Base-by-base conservation (phyloP, 2,113 vertebrate genomes). In the Gambusia holbrooki region DNA sequence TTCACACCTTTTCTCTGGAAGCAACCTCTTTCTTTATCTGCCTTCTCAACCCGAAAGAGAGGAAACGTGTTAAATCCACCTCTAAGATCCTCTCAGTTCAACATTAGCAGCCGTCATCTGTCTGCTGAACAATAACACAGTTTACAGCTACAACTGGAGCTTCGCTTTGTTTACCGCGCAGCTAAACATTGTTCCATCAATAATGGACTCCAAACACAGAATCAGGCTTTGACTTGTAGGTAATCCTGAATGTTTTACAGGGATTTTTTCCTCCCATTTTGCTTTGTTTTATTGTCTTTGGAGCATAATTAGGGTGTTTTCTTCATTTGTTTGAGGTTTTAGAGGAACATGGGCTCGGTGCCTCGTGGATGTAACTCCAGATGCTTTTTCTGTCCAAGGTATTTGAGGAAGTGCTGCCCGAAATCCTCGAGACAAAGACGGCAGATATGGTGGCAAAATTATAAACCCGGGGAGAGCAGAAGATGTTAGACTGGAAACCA, bases 291-390 rank as follows among this genome's bases (percentile, higher is more conserved):
- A 90, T 94, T 93, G 89, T 93, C 83, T 88, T 29, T 25, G 73
- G 79, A 89, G 83, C 80, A 92, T 93, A 93, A 94, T 90, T 88
- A 74, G 82, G 88, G 84, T 64, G 85, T 92, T 84, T 82, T 48
- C 77, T 84, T 87, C 77, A 80, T 93, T 92, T 92, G 93, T 92
- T 86, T 82, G 77, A 86, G 91, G 88, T 89, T 93, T 94, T 88
- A 87, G 83, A 89, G 82, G 83, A 88, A 87, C 84, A 81, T 81
- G 88, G 88, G 87, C 89, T 85, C 84, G 61, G 85, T 87, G 88
- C 93, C 87, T 91, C 76, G 17, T 87, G 88, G 88, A 89, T 87
- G 72, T 71, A 74, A 87, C 90, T 88, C 86, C 84, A 84, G 79
- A 84, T 85, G 84, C 86, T 84, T 87, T 93, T 64, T 93, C 90